phyloP scores from a whole-genome alignment of 2,797 vertebrate genomes.

The Microhierax caerulescens region DNA sequence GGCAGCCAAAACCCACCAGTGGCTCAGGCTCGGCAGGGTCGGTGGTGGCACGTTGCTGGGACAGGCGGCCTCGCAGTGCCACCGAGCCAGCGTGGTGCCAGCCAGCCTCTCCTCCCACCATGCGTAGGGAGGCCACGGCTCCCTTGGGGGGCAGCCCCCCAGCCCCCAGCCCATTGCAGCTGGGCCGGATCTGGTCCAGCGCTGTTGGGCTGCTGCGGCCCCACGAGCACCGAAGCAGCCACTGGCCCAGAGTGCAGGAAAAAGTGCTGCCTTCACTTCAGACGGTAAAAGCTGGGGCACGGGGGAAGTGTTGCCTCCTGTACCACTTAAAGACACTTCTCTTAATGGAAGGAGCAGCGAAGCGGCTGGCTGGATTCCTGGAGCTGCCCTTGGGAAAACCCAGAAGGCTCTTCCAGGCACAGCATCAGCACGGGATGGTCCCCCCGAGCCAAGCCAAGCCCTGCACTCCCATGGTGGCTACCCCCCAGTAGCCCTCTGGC shows the following conservation, averaged over 20 bases:
- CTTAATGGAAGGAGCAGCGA: slow-evolving; percentile 13
- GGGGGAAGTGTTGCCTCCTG: background rate
- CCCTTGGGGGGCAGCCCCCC: accelerated
- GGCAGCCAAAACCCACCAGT: background rate
- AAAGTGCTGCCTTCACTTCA: background rate
- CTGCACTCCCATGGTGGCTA: accelerated
- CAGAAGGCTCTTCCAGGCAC: background rate
- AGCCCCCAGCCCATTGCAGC: accelerated
- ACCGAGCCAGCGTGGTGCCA: accelerated
- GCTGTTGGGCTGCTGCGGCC: background rate
- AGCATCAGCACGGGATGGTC: background rate
- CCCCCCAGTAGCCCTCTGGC: background rate
- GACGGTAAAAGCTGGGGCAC: background rate
- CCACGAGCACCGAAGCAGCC: background rate
- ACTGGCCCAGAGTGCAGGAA: background rate
- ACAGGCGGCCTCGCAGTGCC: background rate
- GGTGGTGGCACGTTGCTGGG: accelerated
- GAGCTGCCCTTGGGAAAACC: background rate
- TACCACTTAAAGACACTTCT: background rate
- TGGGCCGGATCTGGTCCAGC: accelerated
- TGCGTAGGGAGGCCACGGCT: accelerated
- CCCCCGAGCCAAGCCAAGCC: accelerated
- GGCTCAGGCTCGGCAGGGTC: background rate
- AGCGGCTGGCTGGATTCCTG: slow-evolving; percentile 10
- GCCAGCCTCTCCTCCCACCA: accelerated